These are phyloP conservation scores for Osmoderma eremita DNA, from an alignment of 2,888 invertebrate species.

Conservation along the genomic window DNA sequence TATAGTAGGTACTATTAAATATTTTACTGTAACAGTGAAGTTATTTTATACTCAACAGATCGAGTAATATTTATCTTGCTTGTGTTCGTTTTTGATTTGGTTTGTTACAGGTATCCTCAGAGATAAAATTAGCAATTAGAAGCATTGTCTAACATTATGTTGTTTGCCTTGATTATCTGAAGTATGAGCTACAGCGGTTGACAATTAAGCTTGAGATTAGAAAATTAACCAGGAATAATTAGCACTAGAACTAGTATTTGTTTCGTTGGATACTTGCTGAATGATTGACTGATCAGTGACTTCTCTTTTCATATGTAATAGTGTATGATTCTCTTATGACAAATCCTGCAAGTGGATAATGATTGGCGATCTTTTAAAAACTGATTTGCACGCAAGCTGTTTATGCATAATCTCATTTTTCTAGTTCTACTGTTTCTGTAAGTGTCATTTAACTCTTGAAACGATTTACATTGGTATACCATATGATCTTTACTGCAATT, in stretches of 20 bases:
- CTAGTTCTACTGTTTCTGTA: constrained; percentile 10
- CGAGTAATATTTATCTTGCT: not conserved
- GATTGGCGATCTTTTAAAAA: not conserved
- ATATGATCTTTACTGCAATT: constrained; percentile 14
- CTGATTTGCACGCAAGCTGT: constrained; percentile 25
- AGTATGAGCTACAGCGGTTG: not conserved
- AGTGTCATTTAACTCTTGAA: constrained; percentile 2
- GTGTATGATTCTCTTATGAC: not conserved
- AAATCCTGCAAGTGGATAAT: not conserved
- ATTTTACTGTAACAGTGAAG: no score
- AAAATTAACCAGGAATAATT: no score
- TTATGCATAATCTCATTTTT: constrained; percentile 26
- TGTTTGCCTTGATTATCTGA: no score
- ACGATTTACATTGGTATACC: constrained; percentile 15
- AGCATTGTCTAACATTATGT: no score
- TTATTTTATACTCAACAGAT: no score
- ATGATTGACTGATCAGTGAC: no score
- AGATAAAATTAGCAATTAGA: constrained; percentile 10
- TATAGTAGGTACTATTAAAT: no score
- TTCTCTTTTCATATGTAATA: no score
- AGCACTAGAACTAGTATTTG: not conserved
- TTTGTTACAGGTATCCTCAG: not conserved
- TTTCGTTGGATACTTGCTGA: not conserved
- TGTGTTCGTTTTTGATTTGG: not conserved
- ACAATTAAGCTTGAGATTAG: not conserved